Percentiles rank a stretch among this genome's conserved stretches.
Evolutionary conservation across 1,140 invertebrate genomes (phyloP).

Genomic region (Caenorhabditis brenneri): DNA sequence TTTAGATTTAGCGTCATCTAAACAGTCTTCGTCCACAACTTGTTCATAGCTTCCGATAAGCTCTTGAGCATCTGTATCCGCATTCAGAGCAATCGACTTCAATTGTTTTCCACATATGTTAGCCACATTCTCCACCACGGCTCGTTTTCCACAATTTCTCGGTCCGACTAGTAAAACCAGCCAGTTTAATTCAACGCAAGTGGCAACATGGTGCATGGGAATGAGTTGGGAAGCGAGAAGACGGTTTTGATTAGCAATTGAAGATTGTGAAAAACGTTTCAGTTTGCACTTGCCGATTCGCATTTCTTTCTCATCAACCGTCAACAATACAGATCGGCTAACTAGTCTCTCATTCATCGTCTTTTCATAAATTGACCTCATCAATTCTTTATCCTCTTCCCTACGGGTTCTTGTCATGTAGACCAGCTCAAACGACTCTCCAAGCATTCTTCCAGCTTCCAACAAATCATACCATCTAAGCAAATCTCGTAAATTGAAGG

Average conservation of each 20-base stretch:
- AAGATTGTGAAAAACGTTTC: not conserved
- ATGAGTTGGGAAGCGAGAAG: conserved; percentile 78
- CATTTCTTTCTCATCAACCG: conserved; percentile 6
- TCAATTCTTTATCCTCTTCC: not conserved
- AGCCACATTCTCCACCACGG: conserved; percentile 80
- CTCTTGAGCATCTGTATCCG: conserved; percentile 91
- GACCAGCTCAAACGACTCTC: not conserved
- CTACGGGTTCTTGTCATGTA: conserved; percentile 1
- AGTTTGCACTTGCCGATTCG: not conserved
- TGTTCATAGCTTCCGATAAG: conserved; percentile 95
- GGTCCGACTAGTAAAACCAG: conserved; percentile 86
- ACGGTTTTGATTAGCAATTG: not conserved
- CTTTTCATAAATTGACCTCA: conserved; percentile 18
- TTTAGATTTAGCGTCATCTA: not conserved
- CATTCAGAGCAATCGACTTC: conserved; percentile 83
- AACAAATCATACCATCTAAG: conserved; percentile 78
- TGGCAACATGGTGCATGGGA: conserved; percentile 79
- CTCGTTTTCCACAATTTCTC: conserved; percentile 82
- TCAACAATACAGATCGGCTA: not conserved
- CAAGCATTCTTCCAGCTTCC: not conserved
- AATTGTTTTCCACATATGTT: conserved; percentile 80
- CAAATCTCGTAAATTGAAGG: conserved; percentile 94
- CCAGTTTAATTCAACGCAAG: conserved; percentile 88
- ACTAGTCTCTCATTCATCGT: conserved; percentile 2
- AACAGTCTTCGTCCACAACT: conserved; percentile 73